Evolutionary conservation across 2,888 invertebrate species (phyloP), one percentile per base, ranked within the genome.

Genomic region (Antheraea yamamai): DNA sequence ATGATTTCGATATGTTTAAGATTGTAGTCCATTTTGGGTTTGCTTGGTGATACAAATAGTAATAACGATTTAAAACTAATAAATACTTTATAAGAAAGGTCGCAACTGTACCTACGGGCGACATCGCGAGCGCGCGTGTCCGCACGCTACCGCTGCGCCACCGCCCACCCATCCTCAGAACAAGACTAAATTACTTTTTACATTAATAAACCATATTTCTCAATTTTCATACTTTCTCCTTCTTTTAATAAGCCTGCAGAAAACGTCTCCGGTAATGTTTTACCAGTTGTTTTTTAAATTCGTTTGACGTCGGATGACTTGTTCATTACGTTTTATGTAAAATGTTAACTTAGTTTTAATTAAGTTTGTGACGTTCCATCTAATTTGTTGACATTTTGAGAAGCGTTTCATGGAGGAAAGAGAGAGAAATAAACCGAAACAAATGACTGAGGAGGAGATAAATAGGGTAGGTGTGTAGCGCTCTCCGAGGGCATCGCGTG

Each of bases 201-300:
- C 93, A 92, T 94, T 95, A 94, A 94, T 92, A 94, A 92, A 90
- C 91, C 91, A 92, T 92, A 92, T 91, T 92, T 90, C 91, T 93
- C 90, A 94, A 94, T 94, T 95, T 85, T 89, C 89, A 92, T 92
- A 92, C 92, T 91, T 92, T 92, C 89, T 89, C 87, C 87, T 93
- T 92, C 92, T 92, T 94, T 93, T 94, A 94, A 94, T 92, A 92
- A 93, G 90, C 90, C 89, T 88, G 88, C 87, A 89, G 90, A 92
- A 92, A 91, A 85, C 88, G 79, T 87, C 89, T 87, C 84, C 86
- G 81, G 92, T 91, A 89, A 90, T 89, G 89, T 90, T 85, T 89
- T 7, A 91, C 88, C 94, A 95, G 94, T 95, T 93, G 91, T 93
- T 94, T 94, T 94, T 93, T 94, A 92, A 90, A 88, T 83, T 88